These are phyloP conservation scores for Caligus rogercresseyi DNA, from an alignment of 1,140 invertebrate genomes.

Conservation along the genomic window DNA sequence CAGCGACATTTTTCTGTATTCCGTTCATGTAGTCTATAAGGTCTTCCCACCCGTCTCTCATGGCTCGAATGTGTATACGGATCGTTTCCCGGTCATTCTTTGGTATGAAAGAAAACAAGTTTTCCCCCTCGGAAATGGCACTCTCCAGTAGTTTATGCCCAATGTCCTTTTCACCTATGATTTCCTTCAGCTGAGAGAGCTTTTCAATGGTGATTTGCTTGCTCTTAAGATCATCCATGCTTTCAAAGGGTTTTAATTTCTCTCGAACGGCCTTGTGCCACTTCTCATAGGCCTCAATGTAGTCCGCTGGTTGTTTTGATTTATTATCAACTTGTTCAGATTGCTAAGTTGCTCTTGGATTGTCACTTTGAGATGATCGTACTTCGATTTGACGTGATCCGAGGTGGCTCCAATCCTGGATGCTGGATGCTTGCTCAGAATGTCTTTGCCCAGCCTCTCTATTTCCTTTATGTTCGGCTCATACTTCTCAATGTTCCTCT, in stretches of 20 bases:
- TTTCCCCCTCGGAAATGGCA: slow-evolving; percentile 66
- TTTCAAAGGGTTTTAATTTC: slow-evolving; percentile 47
- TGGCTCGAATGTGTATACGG: slow-evolving; percentile 53
- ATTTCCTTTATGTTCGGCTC: slow-evolving; percentile 46
- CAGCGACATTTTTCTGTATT: slow-evolving; percentile 66
- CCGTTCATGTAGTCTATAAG: slow-evolving; percentile 63
- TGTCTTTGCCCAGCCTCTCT: slow-evolving; percentile 44
- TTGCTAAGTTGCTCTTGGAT: slow-evolving; percentile 45
- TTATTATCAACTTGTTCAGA: slow-evolving; percentile 43
- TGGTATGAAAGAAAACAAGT: slow-evolving; percentile 63
- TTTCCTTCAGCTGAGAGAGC: slow-evolving; percentile 51
- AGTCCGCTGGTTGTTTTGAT: slow-evolving; percentile 45
- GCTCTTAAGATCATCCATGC: slow-evolving; percentile 41
- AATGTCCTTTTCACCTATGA: slow-evolving; percentile 51
- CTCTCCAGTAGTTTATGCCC: slow-evolving; percentile 56
- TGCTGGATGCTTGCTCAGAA: slow-evolving; percentile 56
- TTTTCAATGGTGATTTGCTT: slow-evolving; percentile 42
- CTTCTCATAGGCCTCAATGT: slow-evolving; percentile 47
- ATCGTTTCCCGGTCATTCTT: slow-evolving; percentile 66
- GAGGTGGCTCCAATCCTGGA: slow-evolving; percentile 58
- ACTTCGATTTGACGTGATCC: slow-evolving; percentile 51
- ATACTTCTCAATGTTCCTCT: slow-evolving; percentile 42
- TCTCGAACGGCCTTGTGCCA: slow-evolving; percentile 58
- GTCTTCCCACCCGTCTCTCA: slow-evolving; percentile 62
- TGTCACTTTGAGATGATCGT: slow-evolving; percentile 53